Evolutionary conservation across 2,888 invertebrate species (phyloP), one percentile per base, ranked within the genome.

Genomic region (Aromia moschata): DNA sequence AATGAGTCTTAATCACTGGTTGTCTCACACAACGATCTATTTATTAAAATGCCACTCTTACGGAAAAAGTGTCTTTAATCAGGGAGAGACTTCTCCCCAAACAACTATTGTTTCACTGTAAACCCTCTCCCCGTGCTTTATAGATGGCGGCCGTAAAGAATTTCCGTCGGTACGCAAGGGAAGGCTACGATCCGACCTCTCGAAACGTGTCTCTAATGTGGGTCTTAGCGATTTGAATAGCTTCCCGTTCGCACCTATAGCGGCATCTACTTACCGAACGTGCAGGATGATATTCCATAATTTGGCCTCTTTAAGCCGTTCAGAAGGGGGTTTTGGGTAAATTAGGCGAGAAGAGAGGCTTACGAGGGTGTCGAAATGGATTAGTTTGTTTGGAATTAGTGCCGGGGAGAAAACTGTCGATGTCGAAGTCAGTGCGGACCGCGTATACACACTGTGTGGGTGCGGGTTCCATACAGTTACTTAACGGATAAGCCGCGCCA

Each of bases 281-380:
- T 7, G 12, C 14, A 31, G 25, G 30, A 52, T 31, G 41, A 40
- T 41, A 41, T 52, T 52, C 52, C 31, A 52, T 52, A 52, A 52
- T 52, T 52, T 41, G 41, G 52, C 37, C 41, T 41, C 20, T 38
- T 40, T 52, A 52, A 52, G 52, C 52, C 52, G 37, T 37, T 41
- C 52, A 52, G 14, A 33, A 15, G 33, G 31, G 52, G 40, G 52
- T 52, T 52, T 30, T 12, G 30, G 31, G 52, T 30, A 52, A 52
- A 52, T 52, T 52, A 52, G 41, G 52, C 37, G 41, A 41, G 40
- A 41, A 52, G 30, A 31, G 41, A 30, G 52, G 41, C 41, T 52
- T 52, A 31, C 18, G 41, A 41, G 41, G 52, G 49, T 51, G 49
- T 30, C 37, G 40, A 52, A 31, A 14, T 41, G 52, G 52, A 52